Evolutionary conservation across 1,140 invertebrate species (phyloP), one percentile per base, ranked within the genome.

Genomic region (Penaeus vannamei): DNA sequence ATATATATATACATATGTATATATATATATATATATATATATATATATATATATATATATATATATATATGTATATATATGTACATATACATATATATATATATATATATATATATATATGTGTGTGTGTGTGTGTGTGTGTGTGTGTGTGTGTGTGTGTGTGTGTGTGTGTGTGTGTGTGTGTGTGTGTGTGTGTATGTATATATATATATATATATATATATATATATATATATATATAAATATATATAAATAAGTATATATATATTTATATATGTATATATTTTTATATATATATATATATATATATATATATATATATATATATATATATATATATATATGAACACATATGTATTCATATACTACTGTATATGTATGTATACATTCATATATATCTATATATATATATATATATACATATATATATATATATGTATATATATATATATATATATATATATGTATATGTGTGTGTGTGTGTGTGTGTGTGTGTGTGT

Each of bases 351-450:
- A n/a, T n/a, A n/a, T n/a, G n/a, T n/a, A n/a, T n/a, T n/a, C n/a
- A n/a, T n/a, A n/a, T n/a, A n/a, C n/a, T n/a, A n/a, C n/a, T n/a
- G n/a, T n/a, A 17, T 17, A n/a, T n/a, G n/a, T n/a, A n/a, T n/a
- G n/a, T n/a, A n/a, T n/a, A n/a, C n/a, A n/a, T n/a, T n/a, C n/a
- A n/a, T n/a, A n/a, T n/a, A n/a, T n/a, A n/a, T n/a, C n/a, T n/a
- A n/a, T n/a, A n/a, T n/a, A n/a, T n/a, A n/a, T n/a, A n/a, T n/a
- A n/a, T n/a, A n/a, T 64, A n/a, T 64, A n/a, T 64, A n/a, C n/a
- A n/a, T 64, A n/a, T 64, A n/a, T n/a, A n/a, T 64, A n/a, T 64
- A n/a, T 64, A n/a, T 64, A n/a, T 64, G 62, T 64, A n/a, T 64
- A n/a, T 64, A n/a, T 64, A n/a, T 64, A n/a, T n/a, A n/a, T 64